Evolutionary conservation across 30 jellyfish, hydroid and myxozoan species (phyloP).

Genomic region (Pelagia noctiluca): DNA sequence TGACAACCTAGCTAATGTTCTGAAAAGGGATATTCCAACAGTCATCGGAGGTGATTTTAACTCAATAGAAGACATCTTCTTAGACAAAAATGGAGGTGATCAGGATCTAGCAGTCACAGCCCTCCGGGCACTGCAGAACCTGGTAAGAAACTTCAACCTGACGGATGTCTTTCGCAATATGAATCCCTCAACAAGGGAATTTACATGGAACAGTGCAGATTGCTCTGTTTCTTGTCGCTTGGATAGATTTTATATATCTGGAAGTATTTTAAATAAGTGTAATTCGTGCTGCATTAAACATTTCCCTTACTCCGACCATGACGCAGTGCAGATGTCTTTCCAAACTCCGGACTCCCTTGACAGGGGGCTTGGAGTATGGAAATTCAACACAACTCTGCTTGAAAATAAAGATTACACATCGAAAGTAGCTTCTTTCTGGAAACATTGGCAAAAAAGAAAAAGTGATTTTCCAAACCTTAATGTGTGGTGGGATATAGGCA

Average conservation of each 20-base stretch:
- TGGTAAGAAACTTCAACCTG: background rate
- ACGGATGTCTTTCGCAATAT: background rate
- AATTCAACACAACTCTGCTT: background rate
- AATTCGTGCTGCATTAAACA: background rate
- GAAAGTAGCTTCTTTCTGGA: background rate
- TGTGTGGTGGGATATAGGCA: background rate
- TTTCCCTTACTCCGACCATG: background rate
- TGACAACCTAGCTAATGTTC: background rate
- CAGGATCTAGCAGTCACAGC: background rate
- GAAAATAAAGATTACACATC: background rate
- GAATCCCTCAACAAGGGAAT: background rate
- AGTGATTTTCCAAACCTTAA: background rate
- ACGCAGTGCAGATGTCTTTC: background rate
- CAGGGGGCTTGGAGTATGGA: too few species aligned
- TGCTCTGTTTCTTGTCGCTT: background rate
- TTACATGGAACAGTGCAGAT: background rate
- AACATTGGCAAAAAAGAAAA: background rate
- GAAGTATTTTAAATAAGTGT: background rate
- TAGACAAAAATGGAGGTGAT: background rate
- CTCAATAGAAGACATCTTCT: background rate
- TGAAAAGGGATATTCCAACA: background rate
- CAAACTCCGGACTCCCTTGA: background rate
- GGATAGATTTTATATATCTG: background rate
- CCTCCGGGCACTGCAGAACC: background rate
- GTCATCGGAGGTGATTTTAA: background rate